Conservation (phyloP, 2,888 invertebrate species). For the Shargacucullia verbasci region DNA sequence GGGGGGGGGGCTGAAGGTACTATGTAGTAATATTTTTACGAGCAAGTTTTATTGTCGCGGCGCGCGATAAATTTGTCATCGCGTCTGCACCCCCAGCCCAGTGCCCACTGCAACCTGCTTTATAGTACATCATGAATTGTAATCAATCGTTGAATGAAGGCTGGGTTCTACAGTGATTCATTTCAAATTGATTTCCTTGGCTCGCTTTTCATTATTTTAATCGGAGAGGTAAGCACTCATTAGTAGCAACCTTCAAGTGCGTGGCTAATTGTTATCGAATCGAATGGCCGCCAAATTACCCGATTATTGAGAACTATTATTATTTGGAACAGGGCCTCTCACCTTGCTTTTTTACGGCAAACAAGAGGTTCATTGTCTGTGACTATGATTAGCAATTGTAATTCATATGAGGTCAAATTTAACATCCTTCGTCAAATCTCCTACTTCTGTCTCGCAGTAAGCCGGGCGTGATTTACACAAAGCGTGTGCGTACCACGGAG, state of each 20-base stretch:
- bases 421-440: not conserved
- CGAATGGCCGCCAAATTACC: no score
- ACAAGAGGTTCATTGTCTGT: no score
- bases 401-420: no score
- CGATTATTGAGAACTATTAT: no score
- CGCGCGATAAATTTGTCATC: constrained; percentile 86
- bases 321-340: no score
- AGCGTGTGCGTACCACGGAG: not conserved
- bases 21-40: constrained; percentile 85
- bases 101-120: constrained; percentile 14
- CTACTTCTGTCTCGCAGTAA: not conserved
- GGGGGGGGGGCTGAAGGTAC: constrained; percentile 43
- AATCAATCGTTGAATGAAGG: constrained; percentile 22
- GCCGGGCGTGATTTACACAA: not conserved
- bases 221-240: no score
- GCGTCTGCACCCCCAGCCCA: constrained; percentile 31
- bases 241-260: no score
- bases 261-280: no score
- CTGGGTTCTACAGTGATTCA: not conserved
- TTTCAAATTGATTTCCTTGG: no score
- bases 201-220: no score
- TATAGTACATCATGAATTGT: constrained; percentile 39
- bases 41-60: constrained; percentile 80
- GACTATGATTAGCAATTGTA: no score
- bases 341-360: no score